phyloP scores from a whole-genome alignment of 2,888 invertebrate species.

The Panopea generosa region DNA sequence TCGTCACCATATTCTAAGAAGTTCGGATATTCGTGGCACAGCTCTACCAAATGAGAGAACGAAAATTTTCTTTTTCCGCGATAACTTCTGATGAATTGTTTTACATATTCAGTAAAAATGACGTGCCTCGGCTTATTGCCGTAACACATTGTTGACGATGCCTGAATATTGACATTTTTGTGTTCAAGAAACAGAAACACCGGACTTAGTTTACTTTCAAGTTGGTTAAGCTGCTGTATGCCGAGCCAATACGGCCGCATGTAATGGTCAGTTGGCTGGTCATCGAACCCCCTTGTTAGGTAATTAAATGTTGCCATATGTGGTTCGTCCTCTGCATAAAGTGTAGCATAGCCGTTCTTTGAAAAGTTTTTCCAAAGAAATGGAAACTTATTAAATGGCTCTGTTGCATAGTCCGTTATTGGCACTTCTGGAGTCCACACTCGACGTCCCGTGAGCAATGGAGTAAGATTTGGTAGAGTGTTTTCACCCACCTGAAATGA shows the following conservation, averaged over 20 bases:
- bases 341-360: constrained; percentile 42
- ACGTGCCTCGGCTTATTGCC: constrained; percentile 48
- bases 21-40: constrained; percentile 94
- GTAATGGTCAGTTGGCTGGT: constrained; percentile 63
- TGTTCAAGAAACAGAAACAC: constrained; percentile 55
- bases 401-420: constrained; percentile 35
- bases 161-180: constrained; percentile 39
- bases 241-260: constrained; percentile 62
- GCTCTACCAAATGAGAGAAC: constrained; percentile 93
- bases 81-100: constrained; percentile 88
- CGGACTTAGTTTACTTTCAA: constrained; percentile 32
- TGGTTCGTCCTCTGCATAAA: constrained; percentile 56
- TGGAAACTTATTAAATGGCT: constrained; percentile 53
- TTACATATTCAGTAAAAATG: constrained; percentile 88
- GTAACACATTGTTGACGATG: constrained; percentile 47
- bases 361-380: constrained; percentile 64
- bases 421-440: constrained; percentile 40
- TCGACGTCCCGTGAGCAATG: constrained; percentile 59
- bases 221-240: constrained; percentile 19
- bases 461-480: constrained; percentile 61
- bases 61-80: constrained; percentile 90
- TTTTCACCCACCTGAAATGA: constrained; percentile 59
- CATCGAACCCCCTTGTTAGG: constrained; percentile 53
- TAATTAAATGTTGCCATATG: constrained; percentile 56
- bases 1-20: constrained; percentile 91